Evolutionary conservation across 2,888 invertebrate species (phyloP).

Genomic region (Conus canariensis): DNA sequence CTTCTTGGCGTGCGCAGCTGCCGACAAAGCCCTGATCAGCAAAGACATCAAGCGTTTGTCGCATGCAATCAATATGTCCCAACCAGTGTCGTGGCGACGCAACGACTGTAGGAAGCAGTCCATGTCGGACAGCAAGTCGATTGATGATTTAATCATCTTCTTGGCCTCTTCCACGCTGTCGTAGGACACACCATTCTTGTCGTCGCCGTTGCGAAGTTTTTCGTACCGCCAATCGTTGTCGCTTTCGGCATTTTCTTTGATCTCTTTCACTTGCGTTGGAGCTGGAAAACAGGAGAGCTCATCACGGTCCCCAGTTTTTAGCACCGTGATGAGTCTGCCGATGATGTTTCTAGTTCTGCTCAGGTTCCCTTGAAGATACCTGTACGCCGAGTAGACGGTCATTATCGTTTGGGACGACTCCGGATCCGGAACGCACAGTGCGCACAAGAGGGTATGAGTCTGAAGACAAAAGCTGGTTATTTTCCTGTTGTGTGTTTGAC

Average conservation of each 20-base stretch:
- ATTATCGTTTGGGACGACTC: too few species aligned
- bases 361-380: too few species aligned
- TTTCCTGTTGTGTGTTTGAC: too few species aligned
- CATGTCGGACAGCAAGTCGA: conserved; percentile 14
- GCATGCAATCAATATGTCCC: conserved; percentile 25
- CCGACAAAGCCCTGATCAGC: not conserved
- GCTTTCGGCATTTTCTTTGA: not conserved
- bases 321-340: too few species aligned
- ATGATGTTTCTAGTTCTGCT: too few species aligned
- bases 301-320: too few species aligned
- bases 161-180: not conserved
- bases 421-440: too few species aligned
- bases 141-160: not conserved
- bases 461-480: too few species aligned
- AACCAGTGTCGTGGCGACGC: conserved; percentile 27
- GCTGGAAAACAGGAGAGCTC: too few species aligned
- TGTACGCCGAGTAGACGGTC: too few species aligned
- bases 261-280: not conserved
- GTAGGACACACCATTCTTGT: not conserved
- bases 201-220: not conserved
- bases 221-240: not conserved
- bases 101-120: conserved; percentile 17
- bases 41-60: not conserved
- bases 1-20: not conserved
- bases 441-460: too few species aligned